These are phyloP conservation scores for Macaria liturata DNA, from an alignment of 2,888 invertebrate species.

Conservation along the genomic window DNA sequence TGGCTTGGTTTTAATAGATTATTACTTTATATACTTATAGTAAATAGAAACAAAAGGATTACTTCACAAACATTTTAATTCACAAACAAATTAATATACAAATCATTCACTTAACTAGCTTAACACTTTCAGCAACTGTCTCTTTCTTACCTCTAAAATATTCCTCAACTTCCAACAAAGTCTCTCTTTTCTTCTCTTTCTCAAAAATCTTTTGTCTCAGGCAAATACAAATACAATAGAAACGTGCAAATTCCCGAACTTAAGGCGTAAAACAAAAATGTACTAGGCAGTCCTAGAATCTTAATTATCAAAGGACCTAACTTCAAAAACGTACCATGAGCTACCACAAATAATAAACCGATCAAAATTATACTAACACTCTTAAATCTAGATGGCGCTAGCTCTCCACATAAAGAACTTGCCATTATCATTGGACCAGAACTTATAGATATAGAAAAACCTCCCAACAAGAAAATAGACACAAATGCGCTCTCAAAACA, in stretches of 20 bases:
- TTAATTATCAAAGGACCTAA: background rate
- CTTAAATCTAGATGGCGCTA: background rate
- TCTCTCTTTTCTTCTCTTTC: too few species aligned
- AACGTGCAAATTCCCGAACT: conserved; percentile 1
- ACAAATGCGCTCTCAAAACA: background rate
- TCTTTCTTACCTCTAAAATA: conserved; percentile 2
- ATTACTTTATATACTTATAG: too few species aligned
- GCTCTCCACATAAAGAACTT: background rate
- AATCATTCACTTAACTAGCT: too few species aligned
- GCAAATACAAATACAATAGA: conserved; percentile 14
- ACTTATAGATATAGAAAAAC: background rate
- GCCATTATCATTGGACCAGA: conserved; percentile 1
- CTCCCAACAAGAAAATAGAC: background rate
- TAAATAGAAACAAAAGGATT: too few species aligned
- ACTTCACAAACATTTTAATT: too few species aligned
- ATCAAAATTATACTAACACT: background rate
- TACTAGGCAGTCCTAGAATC: background rate
- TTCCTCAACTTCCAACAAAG: conserved; percentile 13
- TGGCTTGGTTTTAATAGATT: too few species aligned
- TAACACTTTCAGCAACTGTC: too few species aligned
- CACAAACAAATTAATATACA: too few species aligned
- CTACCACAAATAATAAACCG: background rate
- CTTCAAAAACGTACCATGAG: background rate
- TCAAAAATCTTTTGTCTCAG: conserved; percentile 19
- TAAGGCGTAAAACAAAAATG: conserved; percentile 4